A percentile compares a stretch with the other conserved stretches of the same genome.
These are phyloP conservation scores for Puma concolor DNA, from an alignment of 2,113 vertebrate genomes.

Conservation along the genomic window DNA sequence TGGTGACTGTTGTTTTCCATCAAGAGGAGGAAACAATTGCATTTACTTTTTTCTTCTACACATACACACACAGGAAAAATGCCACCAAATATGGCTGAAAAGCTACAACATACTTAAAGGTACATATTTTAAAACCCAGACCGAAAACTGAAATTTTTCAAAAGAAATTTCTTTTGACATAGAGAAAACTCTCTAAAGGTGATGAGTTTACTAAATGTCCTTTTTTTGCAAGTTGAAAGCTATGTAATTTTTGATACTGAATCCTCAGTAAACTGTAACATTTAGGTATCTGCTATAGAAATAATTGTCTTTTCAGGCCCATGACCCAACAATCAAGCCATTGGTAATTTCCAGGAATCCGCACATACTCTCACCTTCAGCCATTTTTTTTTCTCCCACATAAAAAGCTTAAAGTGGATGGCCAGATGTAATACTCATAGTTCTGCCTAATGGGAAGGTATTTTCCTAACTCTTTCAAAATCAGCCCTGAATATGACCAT, in stretches of 20 bases:
- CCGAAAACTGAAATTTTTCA: neutral
- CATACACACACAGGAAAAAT: neutral
- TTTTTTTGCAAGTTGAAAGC: neutral
- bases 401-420: neutral
- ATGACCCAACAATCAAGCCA: neutral
- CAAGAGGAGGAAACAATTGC: neutral
- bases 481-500: neutral
- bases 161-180: neutral
- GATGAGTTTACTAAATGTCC: neutral
- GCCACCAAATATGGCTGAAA: neutral
- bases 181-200: neutral
- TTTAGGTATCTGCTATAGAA: neutral
- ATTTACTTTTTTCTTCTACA: neutral
- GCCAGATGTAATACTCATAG: neutral
- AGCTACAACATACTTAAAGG: neutral
- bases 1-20: neutral
- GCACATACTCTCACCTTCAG: neutral
- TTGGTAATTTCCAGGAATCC: neutral
- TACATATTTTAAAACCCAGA: neutral
- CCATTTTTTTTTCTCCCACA: neutral
- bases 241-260: neutral
- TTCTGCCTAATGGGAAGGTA: neutral
- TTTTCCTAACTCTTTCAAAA: neutral
- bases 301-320: neutral
- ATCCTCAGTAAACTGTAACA: neutral